phyloP scores from a whole-genome alignment of 2,888 invertebrate genomes.

The Danaus chrysippus region DNA sequence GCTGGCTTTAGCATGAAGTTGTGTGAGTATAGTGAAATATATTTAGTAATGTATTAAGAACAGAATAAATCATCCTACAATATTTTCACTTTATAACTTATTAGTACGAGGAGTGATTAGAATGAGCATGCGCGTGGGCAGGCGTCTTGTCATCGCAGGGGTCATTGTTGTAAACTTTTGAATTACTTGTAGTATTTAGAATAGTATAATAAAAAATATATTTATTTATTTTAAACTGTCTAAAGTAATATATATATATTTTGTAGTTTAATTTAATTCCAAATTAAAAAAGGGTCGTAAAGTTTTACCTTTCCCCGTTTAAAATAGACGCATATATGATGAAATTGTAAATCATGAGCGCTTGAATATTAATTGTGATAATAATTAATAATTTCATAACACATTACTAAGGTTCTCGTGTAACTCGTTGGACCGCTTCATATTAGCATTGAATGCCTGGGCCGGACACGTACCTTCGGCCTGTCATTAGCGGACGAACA shows the following conservation, averaged over 20 bases:
- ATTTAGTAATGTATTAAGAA: constrained; percentile 11
- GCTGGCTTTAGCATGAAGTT: not conserved
- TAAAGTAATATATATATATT: not conserved
- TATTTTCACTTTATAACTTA: constrained; percentile 2
- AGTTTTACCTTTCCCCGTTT: no score
- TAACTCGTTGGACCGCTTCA: constrained; percentile 45
- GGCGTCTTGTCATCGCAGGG: constrained; percentile 68
- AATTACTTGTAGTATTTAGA: constrained; percentile 29
- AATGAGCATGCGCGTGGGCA: constrained; percentile 67
- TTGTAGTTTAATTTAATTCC: not conserved
- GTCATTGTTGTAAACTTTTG: constrained; percentile 56
- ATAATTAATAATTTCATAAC: not conserved
- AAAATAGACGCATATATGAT: no score
- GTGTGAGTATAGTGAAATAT: not conserved
- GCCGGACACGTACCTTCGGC: constrained; percentile 65
- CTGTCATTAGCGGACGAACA: constrained; percentile 74
- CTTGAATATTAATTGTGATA: not conserved
- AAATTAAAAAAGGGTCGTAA: no score
- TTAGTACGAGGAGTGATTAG: constrained; percentile 55
- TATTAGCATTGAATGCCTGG: constrained; percentile 76
- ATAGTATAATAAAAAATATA: constrained; percentile 1
- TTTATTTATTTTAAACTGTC: not conserved
- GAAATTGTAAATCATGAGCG: no score
- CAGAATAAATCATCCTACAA: not conserved
- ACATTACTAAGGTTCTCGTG: constrained; percentile 44